Base-by-base conservation (phyloP, 2,113 vertebrate species). In the Centropus bengalensis region DNA sequence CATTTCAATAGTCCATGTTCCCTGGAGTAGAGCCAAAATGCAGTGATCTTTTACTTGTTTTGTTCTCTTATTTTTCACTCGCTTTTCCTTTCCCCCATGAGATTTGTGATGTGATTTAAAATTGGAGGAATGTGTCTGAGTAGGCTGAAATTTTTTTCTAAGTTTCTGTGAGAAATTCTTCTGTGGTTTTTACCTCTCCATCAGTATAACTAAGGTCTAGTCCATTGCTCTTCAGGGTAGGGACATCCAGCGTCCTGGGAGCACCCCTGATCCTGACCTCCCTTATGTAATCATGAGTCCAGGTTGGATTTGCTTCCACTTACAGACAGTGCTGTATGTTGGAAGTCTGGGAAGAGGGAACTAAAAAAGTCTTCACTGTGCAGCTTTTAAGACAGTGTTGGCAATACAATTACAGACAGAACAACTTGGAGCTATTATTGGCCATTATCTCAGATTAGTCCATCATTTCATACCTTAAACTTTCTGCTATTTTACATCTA, bases 191-290 rank as follows among this genome's bases (percentile, higher is more conserved):
- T 74, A 9, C 20, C 19, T 69, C 8, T 8, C 49, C 1, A 1
- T 12, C 16, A 28, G 3, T 11, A 5, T 62, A 27, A 45, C 14
- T 32, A 11, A 27, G 27, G 44, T 59, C 51, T 6, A 15, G 13
- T 27, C 52, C 3, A 0, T 11, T 55, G 23, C 4, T 23, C 12
- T 12, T 16, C 7, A 6, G 2, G 20, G 24, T 21, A 47, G 10
- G 36, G 20, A 45, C 51, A 14, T 45, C 73, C 42, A 16, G 26
- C 40, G 18, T 24, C 13, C 23, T 28, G 30, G 26, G 15, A 59
- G 15, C 3, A 3, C 13, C 26, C 6, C 32, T 8, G 9, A 15
- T n/a, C 74, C 55, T 54, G 38, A 24, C 21, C 17, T 73, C 27
- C 5, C 5, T 36, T 63, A 32, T 47, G 15, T 49, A 40, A 45